Percentiles rank a stretch among this genome's conserved stretches.
Evolutionary conservation across 2,113 vertebrate species (phyloP).

Genomic region (Stegostoma tigrinum): DNA sequence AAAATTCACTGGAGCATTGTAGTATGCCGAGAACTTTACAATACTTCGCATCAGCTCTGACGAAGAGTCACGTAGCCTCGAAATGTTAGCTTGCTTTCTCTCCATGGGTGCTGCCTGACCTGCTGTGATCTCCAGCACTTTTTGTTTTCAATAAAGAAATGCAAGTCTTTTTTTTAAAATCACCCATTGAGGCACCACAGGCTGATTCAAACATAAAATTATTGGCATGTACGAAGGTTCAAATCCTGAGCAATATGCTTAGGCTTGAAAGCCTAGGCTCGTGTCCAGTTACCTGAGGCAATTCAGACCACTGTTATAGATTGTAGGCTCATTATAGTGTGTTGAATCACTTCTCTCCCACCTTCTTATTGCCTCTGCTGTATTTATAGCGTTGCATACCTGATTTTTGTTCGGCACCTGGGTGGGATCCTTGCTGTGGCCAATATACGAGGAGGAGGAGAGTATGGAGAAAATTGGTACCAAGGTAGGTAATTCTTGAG

Average conservation of each 20-base stretch:
- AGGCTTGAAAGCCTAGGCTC: neutral
- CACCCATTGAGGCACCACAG: neutral
- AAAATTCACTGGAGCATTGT: no score
- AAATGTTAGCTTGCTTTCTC: no score
- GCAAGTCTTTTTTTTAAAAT: neutral
- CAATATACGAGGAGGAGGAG: conserved; percentile 64
- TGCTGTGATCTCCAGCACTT: no score
- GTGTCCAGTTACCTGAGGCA: neutral
- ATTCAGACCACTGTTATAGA: neutral
- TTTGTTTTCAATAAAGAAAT: neutral
- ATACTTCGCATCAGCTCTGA: no score
- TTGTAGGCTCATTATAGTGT: neutral
- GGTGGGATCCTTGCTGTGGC: conserved; percentile 62
- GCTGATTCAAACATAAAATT: neutral
- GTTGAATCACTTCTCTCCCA: neutral
- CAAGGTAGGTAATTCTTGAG: conserved; percentile 50
- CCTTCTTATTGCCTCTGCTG: neutral
- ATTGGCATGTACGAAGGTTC: neutral
- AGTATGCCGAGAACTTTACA: no score
- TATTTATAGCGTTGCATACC: conserved; percentile 52
- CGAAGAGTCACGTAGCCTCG: no score
- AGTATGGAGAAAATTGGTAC: conserved; percentile 64
- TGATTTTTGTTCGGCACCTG: conserved; percentile 59
- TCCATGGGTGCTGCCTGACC: no score
- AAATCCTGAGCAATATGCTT: neutral